Conservation (phyloP, 2,888 invertebrate species). For the Dynastes tityus region DNA sequence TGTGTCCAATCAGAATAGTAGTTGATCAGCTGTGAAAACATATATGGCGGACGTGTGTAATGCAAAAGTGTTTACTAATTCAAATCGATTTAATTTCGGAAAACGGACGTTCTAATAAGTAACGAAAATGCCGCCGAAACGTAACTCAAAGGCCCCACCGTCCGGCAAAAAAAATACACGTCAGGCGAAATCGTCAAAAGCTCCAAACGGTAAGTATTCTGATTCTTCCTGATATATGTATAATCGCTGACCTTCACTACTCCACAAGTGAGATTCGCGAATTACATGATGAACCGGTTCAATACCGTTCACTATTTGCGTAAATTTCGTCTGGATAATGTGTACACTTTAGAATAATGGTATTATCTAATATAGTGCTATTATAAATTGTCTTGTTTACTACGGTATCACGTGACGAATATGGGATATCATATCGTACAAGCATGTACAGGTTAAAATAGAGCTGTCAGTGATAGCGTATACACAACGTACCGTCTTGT, state of each 20-base stretch:
- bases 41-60: constrained; percentile 50
- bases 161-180: constrained; percentile 51
- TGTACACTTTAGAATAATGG: neutral
- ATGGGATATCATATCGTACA: constrained; percentile 23
- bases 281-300: neutral
- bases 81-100: constrained; percentile 21
- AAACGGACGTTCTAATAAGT: constrained; percentile 41
- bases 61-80: constrained; percentile 49
- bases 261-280: neutral
- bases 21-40: constrained; percentile 51
- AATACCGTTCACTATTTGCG: neutral
- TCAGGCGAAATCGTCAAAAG: constrained; percentile 51
- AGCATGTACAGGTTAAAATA: constrained; percentile 23
- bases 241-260: constrained; percentile 34
- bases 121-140: constrained; percentile 55
- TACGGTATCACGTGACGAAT: constrained; percentile 45
- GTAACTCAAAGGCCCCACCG: constrained; percentile 49
- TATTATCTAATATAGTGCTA: constrained; percentile 5
- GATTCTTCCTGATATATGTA: neutral
- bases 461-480: constrained; percentile 7
- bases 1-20: constrained; percentile 47
- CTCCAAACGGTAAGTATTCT: constrained; percentile 48
- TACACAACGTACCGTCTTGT: neutral
- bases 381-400: constrained; percentile 45
- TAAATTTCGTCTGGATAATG: neutral